Evolutionary conservation across 2,113 vertebrate species (phyloP).

Genomic region (Myotis lucifugus): DNA sequence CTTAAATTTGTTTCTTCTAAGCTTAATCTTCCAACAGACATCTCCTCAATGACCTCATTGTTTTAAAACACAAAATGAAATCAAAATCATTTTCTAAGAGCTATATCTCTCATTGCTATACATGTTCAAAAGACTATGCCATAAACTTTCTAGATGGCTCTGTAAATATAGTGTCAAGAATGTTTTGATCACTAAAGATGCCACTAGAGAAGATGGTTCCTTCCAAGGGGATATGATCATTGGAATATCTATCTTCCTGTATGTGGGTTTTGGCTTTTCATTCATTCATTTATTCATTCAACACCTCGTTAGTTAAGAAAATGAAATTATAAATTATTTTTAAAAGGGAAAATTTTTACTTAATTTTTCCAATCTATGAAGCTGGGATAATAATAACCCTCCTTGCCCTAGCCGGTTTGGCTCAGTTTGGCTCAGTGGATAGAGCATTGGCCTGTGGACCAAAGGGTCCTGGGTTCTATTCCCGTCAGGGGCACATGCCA

Average conservation of each 20-base stretch:
- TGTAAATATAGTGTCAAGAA: not conserved
- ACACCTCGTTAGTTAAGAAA: not conserved
- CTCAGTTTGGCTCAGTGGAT: too few species aligned
- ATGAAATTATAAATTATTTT: not conserved
- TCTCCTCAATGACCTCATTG: constrained; percentile 26
- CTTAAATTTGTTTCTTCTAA: not conserved
- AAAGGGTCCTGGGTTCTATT: too few species aligned
- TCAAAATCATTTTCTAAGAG: not conserved
- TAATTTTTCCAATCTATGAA: not conserved
- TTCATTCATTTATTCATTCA: not conserved
- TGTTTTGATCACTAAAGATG: not conserved
- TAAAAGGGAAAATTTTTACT: not conserved
- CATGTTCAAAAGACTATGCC: not conserved
- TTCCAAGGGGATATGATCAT: not conserved
- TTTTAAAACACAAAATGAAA: constrained; percentile 47
- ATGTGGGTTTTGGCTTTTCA: not conserved
- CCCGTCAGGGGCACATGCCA: too few species aligned
- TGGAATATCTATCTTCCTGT: not conserved
- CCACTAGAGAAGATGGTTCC: not conserved
- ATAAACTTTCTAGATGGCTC: not conserved
- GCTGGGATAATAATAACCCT: not conserved
- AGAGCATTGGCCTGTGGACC: too few species aligned
- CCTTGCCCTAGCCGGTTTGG: too few species aligned
- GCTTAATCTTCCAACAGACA: not conserved
- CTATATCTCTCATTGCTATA: not conserved